Evolutionary conservation across 2,888 invertebrate species (phyloP).

Genomic region (Drosophila robusta): DNA sequence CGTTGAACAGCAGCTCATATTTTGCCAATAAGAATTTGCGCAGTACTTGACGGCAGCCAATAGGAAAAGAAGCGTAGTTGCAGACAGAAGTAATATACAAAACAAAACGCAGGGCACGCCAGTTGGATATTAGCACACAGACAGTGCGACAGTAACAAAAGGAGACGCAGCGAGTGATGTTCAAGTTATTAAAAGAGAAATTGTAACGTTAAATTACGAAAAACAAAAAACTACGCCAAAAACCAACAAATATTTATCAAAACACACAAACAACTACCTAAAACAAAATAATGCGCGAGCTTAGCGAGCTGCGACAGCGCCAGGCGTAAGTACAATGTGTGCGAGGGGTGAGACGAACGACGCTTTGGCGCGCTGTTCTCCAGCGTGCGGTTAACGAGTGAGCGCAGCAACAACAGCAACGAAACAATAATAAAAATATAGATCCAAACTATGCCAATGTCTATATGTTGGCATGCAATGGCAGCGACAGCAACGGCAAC

Average conservation of each 20-base stretch:
- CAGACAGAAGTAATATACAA: conserved; percentile 24
- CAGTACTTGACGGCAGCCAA: conserved; percentile 52
- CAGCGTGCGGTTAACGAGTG: conserved; percentile 11
- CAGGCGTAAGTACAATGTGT: conserved; percentile 53
- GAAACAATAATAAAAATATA: conserved; percentile 18
- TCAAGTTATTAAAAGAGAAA: conserved; percentile 48
- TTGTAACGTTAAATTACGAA: conserved; percentile 52
- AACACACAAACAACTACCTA: conserved; percentile 26
- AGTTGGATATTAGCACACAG: not conserved
- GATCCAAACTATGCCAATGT: conserved; percentile 20
- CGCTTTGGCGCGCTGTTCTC: conserved; percentile 25
- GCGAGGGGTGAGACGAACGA: conserved; percentile 1
- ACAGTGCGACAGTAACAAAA: not conserved
- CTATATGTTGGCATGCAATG: conserved; percentile 13
- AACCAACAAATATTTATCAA: conserved; percentile 25
- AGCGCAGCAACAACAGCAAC: conserved; percentile 14
- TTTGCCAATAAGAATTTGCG: conserved; percentile 63
- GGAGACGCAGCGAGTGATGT: conserved; percentile 28
- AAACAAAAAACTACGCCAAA: conserved; percentile 13
- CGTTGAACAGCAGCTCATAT: conserved; percentile 17
- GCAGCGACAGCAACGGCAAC: not conserved
- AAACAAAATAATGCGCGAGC: conserved; percentile 55
- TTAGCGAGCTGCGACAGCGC: conserved; percentile 32
- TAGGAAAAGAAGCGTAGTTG: conserved; percentile 47
- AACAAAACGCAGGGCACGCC: conserved; percentile 11